phyloP scores from a whole-genome alignment of 2,888 invertebrate species.

The Ophion ventricosus region DNA sequence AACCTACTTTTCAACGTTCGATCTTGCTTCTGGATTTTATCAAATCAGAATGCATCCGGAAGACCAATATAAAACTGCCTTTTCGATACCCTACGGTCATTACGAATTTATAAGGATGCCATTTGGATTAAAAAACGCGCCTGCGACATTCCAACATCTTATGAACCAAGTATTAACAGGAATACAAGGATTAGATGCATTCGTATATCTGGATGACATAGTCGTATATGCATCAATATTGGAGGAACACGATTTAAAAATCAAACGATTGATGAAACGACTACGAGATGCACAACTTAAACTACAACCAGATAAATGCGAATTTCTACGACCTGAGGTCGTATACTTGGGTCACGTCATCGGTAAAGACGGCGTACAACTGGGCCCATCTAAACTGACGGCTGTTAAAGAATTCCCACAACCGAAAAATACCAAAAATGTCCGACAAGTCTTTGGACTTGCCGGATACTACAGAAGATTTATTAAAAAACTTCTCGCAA shows the following conservation, averaged over 20 bases:
- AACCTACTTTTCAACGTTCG: constrained; percentile 62
- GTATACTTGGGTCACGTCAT: neutral
- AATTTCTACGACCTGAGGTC: too few relatives aligned
- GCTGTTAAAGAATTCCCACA: neutral
- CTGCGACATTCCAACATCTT: constrained; percentile 44
- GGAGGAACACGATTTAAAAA: constrained; percentile 26
- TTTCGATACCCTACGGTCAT: constrained; percentile 44
- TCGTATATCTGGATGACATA: constrained; percentile 49
- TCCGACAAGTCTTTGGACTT: neutral
- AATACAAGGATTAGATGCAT: constrained; percentile 41
- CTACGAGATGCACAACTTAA: constrained; percentile 18
- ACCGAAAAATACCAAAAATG: neutral
- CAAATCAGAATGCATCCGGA: constrained; percentile 44
- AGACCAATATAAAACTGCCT: constrained; percentile 39
- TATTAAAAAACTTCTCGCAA: neutral
- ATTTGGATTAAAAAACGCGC: constrained; percentile 45
- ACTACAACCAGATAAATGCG: too few relatives aligned
- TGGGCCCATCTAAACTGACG: neutral
- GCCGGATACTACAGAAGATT: too few relatives aligned
- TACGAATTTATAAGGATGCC: constrained; percentile 45
- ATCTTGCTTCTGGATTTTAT: constrained; percentile 45
- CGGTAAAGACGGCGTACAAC: neutral
- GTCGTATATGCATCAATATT: constrained; percentile 25
- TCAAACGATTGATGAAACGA: constrained; percentile 21
- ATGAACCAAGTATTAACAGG: constrained; percentile 45